Evolutionary conservation across 2,888 invertebrate genomes (phyloP).

Genomic region (Isotomurus palustris): DNA sequence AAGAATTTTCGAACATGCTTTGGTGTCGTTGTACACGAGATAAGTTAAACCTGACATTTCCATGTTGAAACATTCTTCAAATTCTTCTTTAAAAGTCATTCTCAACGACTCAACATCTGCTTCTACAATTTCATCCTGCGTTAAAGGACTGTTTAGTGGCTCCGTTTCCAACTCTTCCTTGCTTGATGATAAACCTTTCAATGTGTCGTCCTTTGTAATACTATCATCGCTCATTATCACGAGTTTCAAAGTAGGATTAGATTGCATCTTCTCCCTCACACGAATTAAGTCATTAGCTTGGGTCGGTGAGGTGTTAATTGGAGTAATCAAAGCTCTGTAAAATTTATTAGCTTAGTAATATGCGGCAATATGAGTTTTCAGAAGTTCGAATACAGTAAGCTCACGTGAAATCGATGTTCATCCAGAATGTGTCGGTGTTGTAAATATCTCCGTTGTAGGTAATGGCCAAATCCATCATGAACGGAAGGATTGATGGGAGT

Average conservation of each 20-base stretch:
- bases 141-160: too few relatives aligned
- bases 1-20: background rate
- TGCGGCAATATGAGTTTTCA: background rate
- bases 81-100: too few relatives aligned
- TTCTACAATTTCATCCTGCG: too few relatives aligned
- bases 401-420: background rate
- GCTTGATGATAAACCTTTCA: too few relatives aligned
- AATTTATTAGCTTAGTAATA: background rate
- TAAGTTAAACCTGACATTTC: constrained; percentile 5
- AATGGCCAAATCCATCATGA: background rate
- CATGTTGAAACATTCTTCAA: background rate
- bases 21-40: constrained; percentile 1
- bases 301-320: too few relatives aligned
- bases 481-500: background rate
- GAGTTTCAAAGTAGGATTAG: too few relatives aligned
- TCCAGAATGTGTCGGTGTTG: background rate
- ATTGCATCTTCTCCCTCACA: too few relatives aligned
- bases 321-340: background rate
- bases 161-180: too few relatives aligned
- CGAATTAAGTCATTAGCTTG: too few relatives aligned
- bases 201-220: too few relatives aligned
- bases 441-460: background rate
- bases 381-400: background rate
- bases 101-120: too few relatives aligned
- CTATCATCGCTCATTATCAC: too few relatives aligned